phyloP scores from a whole-genome alignment of 1,140 invertebrate genomes.

The Cheumatopsyche charites region DNA sequence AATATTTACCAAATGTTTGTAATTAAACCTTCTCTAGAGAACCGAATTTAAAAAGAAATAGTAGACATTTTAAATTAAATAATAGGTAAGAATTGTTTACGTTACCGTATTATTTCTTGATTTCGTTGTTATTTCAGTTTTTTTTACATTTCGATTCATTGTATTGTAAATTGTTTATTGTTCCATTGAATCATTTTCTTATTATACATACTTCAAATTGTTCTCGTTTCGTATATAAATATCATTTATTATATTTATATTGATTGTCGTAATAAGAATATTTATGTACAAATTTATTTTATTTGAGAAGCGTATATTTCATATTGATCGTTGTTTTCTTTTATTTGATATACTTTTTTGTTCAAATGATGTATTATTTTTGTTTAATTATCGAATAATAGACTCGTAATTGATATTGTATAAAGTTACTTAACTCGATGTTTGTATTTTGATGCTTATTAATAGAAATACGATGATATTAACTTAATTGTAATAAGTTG shows the following conservation, averaged over 20 bases:
- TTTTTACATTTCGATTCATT: conserved; percentile 30
- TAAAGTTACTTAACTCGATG: conserved; percentile 49
- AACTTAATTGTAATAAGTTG: conserved; percentile 29
- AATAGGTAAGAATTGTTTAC: conserved; percentile 31
- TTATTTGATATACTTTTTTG: conserved; percentile 36
- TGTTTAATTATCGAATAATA: conserved; percentile 30
- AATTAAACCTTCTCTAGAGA: conserved; percentile 53
- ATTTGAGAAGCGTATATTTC: conserved; percentile 33
- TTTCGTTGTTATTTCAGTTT: conserved; percentile 12
- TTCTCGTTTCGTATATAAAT: conserved; percentile 26
- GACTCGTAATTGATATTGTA: conserved; percentile 42
- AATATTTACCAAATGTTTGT: conserved; percentile 39
- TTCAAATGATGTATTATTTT: conserved; percentile 40
- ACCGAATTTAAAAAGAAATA: conserved; percentile 53
- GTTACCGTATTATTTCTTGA: conserved; percentile 32
- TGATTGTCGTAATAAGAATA: conserved; percentile 25
- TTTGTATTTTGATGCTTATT: conserved; percentile 47
- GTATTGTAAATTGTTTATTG: conserved; percentile 28
- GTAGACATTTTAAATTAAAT: conserved; percentile 42
- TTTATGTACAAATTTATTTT: conserved; percentile 41
- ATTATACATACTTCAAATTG: conserved; percentile 21
- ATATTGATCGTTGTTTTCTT: conserved; percentile 43
- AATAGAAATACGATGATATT: conserved; percentile 39
- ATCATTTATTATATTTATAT: conserved; percentile 34
- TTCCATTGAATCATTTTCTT: neutral